Evolutionary conservation across 1,140 invertebrate genomes (phyloP), one percentile per base, ranked within the genome.

Genomic region (Nasonia giraulti): DNA sequence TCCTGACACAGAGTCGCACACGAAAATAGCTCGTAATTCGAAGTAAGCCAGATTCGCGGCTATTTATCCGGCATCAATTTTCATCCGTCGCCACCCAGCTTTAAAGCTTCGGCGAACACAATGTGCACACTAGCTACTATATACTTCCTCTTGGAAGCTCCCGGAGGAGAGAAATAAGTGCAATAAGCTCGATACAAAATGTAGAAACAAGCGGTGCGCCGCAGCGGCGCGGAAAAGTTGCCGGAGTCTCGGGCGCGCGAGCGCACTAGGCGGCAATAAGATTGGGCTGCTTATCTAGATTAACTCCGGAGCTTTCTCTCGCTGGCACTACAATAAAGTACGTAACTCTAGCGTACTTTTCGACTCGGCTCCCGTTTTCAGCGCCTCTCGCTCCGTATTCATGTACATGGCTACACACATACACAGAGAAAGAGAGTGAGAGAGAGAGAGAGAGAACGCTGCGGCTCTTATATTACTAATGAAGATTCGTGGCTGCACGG

Each of bases 401-500:
- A 12, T 75, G 2, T 20, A 44, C 17, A 17, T 10, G 2, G 3
- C 1, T 71, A n/a, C 12, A 17, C 31, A n/a, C 31, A 71, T 5
- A 71, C n/a, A 33, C 68, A 31, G 4, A 14, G 4, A 27, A 0
- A 27, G 27, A 27, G 27, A 27, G 27, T 0, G 27, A 27, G 27
- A 27, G 27, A 27, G 23, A 27, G 23, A 71, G 3, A 14, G 4
- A 27, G 2, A 27, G 31, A 12, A 44, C 33, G 31, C 23, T 17
- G 27, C 23, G 83, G 84, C 87, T 86, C 86, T 87, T 88, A 88
- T 88, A 88, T 83, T 76, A 74, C 86, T 90, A 90, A 90, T 90
- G 88, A 90, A 90, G 89, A 90, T 90, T 87, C 87, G 88, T 89
- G 76, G 87, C 85, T 77, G 80, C 27, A 1, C 47, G 78, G 37